phyloP scores from a whole-genome alignment of 1,140 invertebrate genomes.

The Macrotrachela quadricornifera region DNA sequence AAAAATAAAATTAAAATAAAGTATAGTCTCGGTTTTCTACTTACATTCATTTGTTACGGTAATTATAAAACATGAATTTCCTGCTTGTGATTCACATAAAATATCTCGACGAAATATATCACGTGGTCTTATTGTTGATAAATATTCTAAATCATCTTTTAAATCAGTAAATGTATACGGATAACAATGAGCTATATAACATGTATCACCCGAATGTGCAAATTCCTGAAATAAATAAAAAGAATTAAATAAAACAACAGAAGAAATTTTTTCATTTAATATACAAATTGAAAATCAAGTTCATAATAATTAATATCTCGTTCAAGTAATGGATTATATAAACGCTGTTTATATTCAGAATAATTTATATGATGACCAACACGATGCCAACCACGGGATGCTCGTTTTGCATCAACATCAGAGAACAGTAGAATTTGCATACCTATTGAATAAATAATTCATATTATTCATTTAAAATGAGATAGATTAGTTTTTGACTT shows the following conservation, averaged over 20 bases:
- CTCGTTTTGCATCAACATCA: constrained; percentile 18
- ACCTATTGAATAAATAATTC: too few relatives aligned
- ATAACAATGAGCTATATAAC: constrained; percentile 84
- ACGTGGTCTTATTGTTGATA: constrained; percentile 8
- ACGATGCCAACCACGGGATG: constrained; percentile 21
- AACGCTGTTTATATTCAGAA: too few relatives aligned
- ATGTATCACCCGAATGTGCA: constrained; percentile 62
- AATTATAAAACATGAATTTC: constrained; percentile 56
- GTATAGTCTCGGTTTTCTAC: background rate
- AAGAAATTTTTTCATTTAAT: too few relatives aligned
- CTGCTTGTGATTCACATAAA: constrained; percentile 54
- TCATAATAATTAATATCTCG: too few relatives aligned
- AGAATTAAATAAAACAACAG: too few relatives aligned
- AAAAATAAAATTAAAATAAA: background rate
- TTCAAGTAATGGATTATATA: too few relatives aligned
- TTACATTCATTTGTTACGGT: constrained; percentile 50
- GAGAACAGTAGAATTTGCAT: constrained; percentile 18
- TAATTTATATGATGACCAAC: constrained; percentile 20
- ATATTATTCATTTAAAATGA: too few relatives aligned
- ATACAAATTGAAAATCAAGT: too few relatives aligned
- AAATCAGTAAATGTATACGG: constrained; percentile 76
- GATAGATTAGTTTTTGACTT: too few relatives aligned
- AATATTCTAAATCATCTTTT: constrained; percentile 31
- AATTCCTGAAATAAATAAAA: constrained; percentile 33
- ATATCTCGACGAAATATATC: constrained; percentile 42